phyloP scores from a whole-genome alignment of 2,888 invertebrate genomes.

The Eubasilissa splendida region DNA sequence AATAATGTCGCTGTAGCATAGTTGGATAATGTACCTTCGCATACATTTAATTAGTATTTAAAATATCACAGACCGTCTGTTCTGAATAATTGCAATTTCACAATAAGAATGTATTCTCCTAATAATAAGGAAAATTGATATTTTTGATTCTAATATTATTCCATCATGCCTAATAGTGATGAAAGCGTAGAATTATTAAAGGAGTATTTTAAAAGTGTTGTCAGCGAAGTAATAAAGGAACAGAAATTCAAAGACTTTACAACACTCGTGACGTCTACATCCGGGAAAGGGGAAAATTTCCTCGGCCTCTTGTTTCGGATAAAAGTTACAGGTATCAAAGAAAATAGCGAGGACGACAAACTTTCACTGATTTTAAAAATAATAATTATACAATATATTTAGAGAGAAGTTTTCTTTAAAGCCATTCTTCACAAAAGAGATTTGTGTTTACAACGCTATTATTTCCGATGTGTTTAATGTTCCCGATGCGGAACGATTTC shows the following conservation, averaged over 20 bases:
- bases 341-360: background rate
- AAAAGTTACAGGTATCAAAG: conserved; percentile 3
- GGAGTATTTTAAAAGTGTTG: conserved; percentile 10
- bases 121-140: too few relatives aligned
- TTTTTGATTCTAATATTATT: too few relatives aligned
- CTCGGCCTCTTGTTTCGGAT: conserved; percentile 36
- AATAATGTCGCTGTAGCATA: too few relatives aligned
- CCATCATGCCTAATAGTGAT: too few relatives aligned
- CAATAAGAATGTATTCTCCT: too few relatives aligned
- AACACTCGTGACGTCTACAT: background rate
- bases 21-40: too few relatives aligned
- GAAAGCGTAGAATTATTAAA: too few relatives aligned
- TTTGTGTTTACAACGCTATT: conserved; percentile 34
- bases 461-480: conserved; percentile 16
- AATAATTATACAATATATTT: conserved; percentile 7
- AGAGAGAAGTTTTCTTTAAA: conserved; percentile 37
- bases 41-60: too few relatives aligned
- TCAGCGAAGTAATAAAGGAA: background rate
- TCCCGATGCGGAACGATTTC: conserved; percentile 23
- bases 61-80: too few relatives aligned
- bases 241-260: conserved; percentile 10
- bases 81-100: too few relatives aligned
- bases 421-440: conserved; percentile 31
- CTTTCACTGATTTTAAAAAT: conserved; percentile 37
- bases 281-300: conserved; percentile 47